Evolutionary conservation across 2,797 vertebrate species (phyloP), one percentile per base, ranked within the genome.

Genomic region (Cryptoblepharus egeriae): DNA sequence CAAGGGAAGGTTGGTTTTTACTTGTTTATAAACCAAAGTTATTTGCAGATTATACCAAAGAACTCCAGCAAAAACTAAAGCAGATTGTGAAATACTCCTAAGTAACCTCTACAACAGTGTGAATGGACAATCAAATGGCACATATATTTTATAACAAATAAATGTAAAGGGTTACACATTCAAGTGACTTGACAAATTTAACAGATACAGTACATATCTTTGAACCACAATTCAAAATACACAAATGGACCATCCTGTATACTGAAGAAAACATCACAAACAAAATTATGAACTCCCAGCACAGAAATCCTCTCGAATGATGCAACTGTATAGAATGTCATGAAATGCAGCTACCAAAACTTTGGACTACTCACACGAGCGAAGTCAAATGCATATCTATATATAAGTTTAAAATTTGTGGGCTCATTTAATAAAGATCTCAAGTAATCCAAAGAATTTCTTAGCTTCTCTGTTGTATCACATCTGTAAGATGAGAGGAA

Each of bases 311-410:
- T 84, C 74, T 13, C 84, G 60, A 64, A 28, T n/a, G 79, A 85
- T 90, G 30, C 45, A 30, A 83, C 86, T 13, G 2, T 60, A 86
- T 75, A 30, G 74, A 77, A 67, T 74, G 72, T 52, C 75, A 63
- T 81, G 26, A 72, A 79, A 60, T 32, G n/a, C 5, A 30, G 1
- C n/a, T 26, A 81, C 79, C 39, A 88, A 57, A 88, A 7, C 12
- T 83, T 65, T 35, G 67, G 32, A 70, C 18, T 87, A 97, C 98
- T 98, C 93, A 99, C 99, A 97, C 98, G 96, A 93, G 99, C 99
- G 95, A 99, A 99, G 94, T 99, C 99, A 96, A 99, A 99, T 55
- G 98, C 98, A 0, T 99, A 99, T 99, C 98, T 97, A 96, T 99
- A 99, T 96, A 99, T 99, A 95, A 99, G 98, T 94, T 99, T 99